Conservation (phyloP, 2,888 invertebrate species). For the Cosmorhoe ocellata region DNA sequence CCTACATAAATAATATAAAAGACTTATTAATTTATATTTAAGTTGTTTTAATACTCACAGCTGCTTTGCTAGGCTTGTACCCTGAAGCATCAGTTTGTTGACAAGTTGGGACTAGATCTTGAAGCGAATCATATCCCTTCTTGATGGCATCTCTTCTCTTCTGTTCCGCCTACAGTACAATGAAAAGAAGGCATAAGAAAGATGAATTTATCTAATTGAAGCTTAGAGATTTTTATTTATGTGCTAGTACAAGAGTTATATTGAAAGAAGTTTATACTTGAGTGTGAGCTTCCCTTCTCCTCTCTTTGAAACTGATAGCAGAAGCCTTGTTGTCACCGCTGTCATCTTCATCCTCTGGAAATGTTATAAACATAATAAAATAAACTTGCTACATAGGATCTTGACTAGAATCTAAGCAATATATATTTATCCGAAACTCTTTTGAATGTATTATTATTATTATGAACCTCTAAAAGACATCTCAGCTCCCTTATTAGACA, state of each 20-base stretch:
- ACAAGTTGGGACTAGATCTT: conserved; percentile 96
- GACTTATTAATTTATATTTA: too few species aligned
- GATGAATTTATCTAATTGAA: too few species aligned
- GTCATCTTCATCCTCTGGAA: conserved; percentile 84
- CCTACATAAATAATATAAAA: too few species aligned
- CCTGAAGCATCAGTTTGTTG: conserved; percentile 95
- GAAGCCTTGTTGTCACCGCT: conserved; percentile 83
- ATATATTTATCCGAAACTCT: too few species aligned
- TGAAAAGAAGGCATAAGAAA: background rate
- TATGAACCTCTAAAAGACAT: too few species aligned
- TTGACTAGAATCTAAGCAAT: too few species aligned
- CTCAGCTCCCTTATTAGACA: too few species aligned
- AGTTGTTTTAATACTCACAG: conserved; percentile 81
- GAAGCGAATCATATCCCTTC: conserved; percentile 97
- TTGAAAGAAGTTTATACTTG: conserved; percentile 66
- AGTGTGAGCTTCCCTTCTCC: conserved; percentile 96
- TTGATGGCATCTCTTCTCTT: conserved; percentile 98
- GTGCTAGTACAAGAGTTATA: too few species aligned
- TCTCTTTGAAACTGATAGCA: conserved; percentile 94
- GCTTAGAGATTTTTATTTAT: too few species aligned
- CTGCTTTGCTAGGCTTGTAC: conserved; percentile 97
- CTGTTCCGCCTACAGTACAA: conserved; percentile 91
- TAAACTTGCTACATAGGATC: too few species aligned
- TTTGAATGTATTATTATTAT: too few species aligned
- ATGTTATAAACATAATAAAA: conserved; percentile 5